A percentile compares a stretch with the other conserved stretches of the same genome.
Conservation (phyloP, 2,888 invertebrate genomes). For the Venusia cambrica region DNA sequence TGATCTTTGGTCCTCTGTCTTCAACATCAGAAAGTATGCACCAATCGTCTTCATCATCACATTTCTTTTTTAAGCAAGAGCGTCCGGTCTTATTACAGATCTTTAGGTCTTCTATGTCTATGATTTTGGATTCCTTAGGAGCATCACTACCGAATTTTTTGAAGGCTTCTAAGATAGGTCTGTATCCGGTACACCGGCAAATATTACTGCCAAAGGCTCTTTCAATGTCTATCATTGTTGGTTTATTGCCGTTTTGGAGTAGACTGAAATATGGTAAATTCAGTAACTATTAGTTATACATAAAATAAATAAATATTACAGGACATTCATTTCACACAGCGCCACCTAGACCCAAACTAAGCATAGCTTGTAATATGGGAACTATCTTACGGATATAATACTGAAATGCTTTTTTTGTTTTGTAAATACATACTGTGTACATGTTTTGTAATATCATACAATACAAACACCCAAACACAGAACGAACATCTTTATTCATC, state of each 20-base stretch:
- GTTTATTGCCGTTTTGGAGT: slow-evolving; percentile 54
- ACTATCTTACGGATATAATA: too few species aligned
- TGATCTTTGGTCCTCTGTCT: slow-evolving; percentile 24
- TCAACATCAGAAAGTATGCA: slow-evolving; percentile 24
- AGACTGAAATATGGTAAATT: slow-evolving; percentile 45
- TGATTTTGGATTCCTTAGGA: slow-evolving; percentile 33
- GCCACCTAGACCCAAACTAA: too few species aligned
- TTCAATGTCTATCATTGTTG: slow-evolving; percentile 84
- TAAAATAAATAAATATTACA: too few species aligned
- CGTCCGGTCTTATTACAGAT: slow-evolving; percentile 33
- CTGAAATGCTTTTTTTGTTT: too few species aligned
- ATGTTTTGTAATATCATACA: too few species aligned
- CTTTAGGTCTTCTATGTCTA: slow-evolving; percentile 50
- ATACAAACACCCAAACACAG: too few species aligned
- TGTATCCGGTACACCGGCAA: slow-evolving; percentile 87
- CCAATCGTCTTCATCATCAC: slow-evolving; percentile 27
- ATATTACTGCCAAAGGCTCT: slow-evolving; percentile 86
- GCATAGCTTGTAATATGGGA: too few species aligned
- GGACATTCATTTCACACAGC: too few species aligned
- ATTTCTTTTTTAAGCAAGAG: slow-evolving; percentile 25
- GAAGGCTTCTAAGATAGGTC: slow-evolving; percentile 83
- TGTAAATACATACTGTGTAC: too few species aligned
- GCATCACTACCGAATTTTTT: slow-evolving; percentile 79
- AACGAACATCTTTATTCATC: too few species aligned
- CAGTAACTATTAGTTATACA: too few species aligned